Conservation (phyloP, 2,888 invertebrate species). For the Linnaemya tessellans region DNA sequence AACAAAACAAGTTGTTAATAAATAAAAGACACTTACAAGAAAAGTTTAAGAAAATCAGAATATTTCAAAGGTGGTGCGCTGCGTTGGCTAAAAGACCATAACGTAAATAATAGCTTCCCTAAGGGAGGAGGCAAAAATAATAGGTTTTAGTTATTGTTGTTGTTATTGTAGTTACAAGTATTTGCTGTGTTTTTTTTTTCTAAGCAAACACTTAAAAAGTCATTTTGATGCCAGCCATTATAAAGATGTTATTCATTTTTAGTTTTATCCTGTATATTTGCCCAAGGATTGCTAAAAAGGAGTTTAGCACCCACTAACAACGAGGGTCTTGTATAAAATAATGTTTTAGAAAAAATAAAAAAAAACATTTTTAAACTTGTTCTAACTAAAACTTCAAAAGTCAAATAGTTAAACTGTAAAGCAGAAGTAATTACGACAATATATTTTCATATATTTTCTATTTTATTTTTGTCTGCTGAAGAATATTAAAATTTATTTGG, state of each 20-base stretch:
- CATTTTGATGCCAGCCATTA: conserved; percentile 36
- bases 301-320: conserved; percentile 40
- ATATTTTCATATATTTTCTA: neutral
- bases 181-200: conserved; percentile 15
- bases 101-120: conserved; percentile 6
- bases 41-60: conserved; percentile 16
- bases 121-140: neutral
- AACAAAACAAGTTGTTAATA: conserved; percentile 30
- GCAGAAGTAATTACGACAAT: conserved; percentile 15
- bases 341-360: neutral
- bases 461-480: neutral
- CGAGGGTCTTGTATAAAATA: neutral
- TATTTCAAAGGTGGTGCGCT: neutral
- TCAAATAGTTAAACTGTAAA: conserved; percentile 22
- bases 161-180: neutral
- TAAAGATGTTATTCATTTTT: neutral
- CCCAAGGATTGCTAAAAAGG: conserved; percentile 15
- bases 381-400: conserved; percentile 10
- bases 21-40: conserved; percentile 17
- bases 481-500: neutral
- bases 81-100: neutral
- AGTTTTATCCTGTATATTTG: neutral
- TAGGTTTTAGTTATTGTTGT: conserved; percentile 11
- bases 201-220: conserved; percentile 69
- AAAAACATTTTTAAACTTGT: conserved; percentile 1